These are phyloP conservation scores for Pimpla rufipes DNA, from an alignment of 2,888 invertebrate species.

Conservation along the genomic window DNA sequence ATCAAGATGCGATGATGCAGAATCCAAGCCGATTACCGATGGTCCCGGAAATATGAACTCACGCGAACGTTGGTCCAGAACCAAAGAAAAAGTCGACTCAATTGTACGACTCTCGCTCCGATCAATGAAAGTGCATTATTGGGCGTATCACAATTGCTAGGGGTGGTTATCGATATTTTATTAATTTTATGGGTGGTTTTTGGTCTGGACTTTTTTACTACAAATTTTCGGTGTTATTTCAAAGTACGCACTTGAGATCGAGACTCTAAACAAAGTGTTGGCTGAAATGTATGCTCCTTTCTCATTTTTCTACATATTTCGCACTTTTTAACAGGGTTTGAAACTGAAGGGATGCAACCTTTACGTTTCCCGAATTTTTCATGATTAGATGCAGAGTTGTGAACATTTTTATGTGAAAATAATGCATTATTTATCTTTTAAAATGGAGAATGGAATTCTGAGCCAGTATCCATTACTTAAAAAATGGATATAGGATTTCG, in stretches of 20 bases:
- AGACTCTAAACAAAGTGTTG: no score
- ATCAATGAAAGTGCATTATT: slow-evolving; percentile 35
- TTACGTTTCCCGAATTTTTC: slow-evolving; percentile 1
- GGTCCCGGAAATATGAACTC: slow-evolving; percentile 12
- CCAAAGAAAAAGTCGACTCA: not conserved
- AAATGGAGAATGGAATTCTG: no score
- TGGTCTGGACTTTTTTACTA: slow-evolving; percentile 15
- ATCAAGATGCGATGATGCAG: not conserved
- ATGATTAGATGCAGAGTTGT: slow-evolving; percentile 1
- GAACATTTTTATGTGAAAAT: no score
- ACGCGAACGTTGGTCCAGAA: not conserved
- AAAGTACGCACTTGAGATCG: no score
- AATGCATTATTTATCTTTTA: no score
- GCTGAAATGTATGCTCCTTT: no score
- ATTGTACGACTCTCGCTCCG: not conserved
- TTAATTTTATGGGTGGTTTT: slow-evolving; percentile 32
- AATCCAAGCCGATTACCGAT: not conserved
- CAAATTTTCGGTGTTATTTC: not conserved
- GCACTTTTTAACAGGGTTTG: no score
- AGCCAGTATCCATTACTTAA: no score
- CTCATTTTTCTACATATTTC: no score
- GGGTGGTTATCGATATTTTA: slow-evolving; percentile 26
- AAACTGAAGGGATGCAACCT: no score
- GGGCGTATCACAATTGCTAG: slow-evolving; percentile 21
- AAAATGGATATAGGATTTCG: no score